phyloP scores from a whole-genome alignment of 2,888 invertebrate species.

The Acanthosoma haemorrhoidale region DNA sequence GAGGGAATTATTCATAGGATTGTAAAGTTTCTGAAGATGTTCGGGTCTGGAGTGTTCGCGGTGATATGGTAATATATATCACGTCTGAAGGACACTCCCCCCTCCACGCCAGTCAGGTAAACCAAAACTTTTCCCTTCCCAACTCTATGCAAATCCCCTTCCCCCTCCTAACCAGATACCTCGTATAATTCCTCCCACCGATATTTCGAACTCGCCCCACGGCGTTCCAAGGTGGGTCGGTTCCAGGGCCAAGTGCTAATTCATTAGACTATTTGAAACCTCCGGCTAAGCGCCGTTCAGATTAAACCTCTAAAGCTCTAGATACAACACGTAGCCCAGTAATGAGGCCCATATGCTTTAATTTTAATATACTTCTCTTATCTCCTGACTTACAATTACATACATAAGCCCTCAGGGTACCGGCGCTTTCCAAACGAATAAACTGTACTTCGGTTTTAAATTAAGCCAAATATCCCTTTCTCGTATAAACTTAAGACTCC shows the following conservation, averaged over 20 bases:
- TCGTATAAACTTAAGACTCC: too few species aligned
- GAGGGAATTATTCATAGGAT: too few species aligned
- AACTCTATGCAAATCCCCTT: not conserved
- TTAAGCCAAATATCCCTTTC: too few species aligned
- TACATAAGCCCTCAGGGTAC: not conserved
- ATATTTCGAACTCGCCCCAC: not conserved
- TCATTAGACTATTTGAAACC: not conserved
- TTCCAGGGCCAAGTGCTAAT: not conserved
- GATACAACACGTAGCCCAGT: not conserved
- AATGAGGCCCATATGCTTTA: not conserved
- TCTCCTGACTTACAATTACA: not conserved
- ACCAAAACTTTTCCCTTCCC: not conserved
- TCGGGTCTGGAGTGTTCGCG: too few species aligned
- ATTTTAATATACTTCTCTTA: not conserved
- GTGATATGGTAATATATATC: too few species aligned
- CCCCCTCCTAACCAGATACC: not conserved
- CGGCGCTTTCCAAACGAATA: not conserved
- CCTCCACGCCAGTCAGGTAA: not conserved
- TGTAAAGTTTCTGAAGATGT: too few species aligned
- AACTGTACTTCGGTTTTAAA: too few species aligned
- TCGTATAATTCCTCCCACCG: not conserved
- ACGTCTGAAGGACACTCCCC: too few species aligned
- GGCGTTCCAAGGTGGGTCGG: too few species aligned
- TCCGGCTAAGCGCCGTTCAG: not conserved
- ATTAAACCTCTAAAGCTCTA: not conserved